A percentile compares a stretch with the other conserved stretches of the same genome.
Evolutionary conservation across 2,888 invertebrate species (phyloP).

Genomic region (Cryptocephalus primarius): DNA sequence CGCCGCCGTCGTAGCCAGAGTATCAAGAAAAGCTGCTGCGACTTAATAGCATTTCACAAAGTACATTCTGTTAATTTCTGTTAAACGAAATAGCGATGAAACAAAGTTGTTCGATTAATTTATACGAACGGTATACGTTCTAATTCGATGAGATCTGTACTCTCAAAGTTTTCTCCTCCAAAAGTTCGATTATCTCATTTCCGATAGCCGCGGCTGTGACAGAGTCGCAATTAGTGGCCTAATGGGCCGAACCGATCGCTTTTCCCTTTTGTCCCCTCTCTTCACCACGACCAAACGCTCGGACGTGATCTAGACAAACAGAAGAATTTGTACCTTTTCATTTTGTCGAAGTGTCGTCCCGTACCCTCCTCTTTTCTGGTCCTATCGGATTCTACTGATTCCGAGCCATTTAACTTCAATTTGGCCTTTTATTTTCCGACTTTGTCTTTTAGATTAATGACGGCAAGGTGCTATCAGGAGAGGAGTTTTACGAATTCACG

Average conservation of each 20-base stretch:
- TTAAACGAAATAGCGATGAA: too few species aligned
- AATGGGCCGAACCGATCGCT: slow-evolving; percentile 31
- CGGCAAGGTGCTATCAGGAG: neutral
- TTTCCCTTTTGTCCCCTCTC: slow-evolving; percentile 13
- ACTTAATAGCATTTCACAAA: too few species aligned
- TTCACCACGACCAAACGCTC: slow-evolving; percentile 24
- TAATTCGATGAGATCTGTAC: too few species aligned
- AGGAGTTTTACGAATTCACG: too few species aligned
- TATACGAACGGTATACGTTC: too few species aligned
- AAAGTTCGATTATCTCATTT: slow-evolving; percentile 34
- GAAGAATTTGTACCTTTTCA: slow-evolving; percentile 22
- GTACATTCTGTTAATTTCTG: too few species aligned
- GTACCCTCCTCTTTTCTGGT: slow-evolving; percentile 10
- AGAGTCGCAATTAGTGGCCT: slow-evolving; percentile 33
- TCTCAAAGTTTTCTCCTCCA: slow-evolving; percentile 4
- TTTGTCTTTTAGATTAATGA: neutral
- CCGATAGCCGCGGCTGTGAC: slow-evolving; percentile 32
- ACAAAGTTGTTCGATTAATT: too few species aligned
- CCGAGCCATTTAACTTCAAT: slow-evolving; percentile 14
- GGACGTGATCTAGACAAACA: slow-evolving; percentile 18
- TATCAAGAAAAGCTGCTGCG: slow-evolving; percentile 5
- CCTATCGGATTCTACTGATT: slow-evolving; percentile 8
- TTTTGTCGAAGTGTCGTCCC: slow-evolving; percentile 12
- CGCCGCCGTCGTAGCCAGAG: slow-evolving; percentile 68
- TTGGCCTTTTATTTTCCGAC: slow-evolving; percentile 5